Evolutionary conservation across 2,797 vertebrate genomes (phyloP).

Genomic region (Manis javanica): DNA sequence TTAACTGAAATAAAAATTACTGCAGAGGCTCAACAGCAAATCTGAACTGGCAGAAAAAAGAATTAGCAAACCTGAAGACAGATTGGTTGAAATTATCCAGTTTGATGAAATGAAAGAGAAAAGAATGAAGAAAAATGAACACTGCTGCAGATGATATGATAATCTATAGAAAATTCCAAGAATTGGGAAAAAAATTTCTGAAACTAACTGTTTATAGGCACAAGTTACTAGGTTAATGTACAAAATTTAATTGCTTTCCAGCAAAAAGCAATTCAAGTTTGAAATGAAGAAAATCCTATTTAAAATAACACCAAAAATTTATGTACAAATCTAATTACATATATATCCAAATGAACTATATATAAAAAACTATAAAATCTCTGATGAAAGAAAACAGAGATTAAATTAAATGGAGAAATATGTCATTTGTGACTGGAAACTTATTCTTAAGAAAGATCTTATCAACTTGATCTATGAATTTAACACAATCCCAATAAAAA

Average conservation of each 20-base stretch:
- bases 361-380: background rate
- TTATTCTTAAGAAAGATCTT: background rate
- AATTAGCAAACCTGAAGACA: background rate
- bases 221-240: background rate
- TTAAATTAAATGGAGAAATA: background rate
- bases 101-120: background rate
- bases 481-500: background rate
- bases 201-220: background rate
- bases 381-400: background rate
- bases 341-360: background rate
- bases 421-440: background rate
- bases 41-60: background rate
- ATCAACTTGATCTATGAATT: background rate
- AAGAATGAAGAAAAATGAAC: background rate
- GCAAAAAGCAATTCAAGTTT: background rate
- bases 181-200: background rate
- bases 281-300: background rate
- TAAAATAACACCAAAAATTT: background rate
- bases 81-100: background rate
- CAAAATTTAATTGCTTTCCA: background rate
- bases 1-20: background rate
- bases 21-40: background rate
- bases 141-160: background rate
- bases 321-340: background rate
- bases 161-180: background rate